A percentile compares a stretch with the other conserved stretches of the same genome.
phyloP scores from a whole-genome alignment of 2,888 invertebrate species.

The Blastobasis adustella region DNA sequence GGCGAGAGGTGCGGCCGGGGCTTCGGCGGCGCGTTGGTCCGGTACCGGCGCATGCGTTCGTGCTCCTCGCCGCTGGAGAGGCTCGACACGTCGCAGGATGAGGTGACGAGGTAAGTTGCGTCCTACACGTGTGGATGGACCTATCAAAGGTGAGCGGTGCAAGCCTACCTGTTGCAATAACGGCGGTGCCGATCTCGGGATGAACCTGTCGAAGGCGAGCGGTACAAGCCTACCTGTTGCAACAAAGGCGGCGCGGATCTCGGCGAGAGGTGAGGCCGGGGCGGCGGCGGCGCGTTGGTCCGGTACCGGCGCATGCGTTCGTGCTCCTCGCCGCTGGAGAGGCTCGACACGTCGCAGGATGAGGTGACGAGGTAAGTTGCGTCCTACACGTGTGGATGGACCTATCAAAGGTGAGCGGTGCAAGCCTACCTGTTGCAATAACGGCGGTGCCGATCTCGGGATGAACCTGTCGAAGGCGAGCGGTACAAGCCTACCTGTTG shows the following conservation, averaged over 20 bases:
- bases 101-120: neutral
- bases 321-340: conserved; percentile 71
- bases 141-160: too few relatives aligned
- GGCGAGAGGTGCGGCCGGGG: conserved; percentile 19
- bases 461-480: too few relatives aligned
- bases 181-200: too few relatives aligned
- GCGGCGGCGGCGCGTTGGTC: conserved; percentile 34
- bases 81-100: neutral
- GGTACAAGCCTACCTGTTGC: conserved; percentile 25
- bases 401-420: too few relatives aligned
- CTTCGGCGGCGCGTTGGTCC: conserved; percentile 23
- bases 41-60: conserved; percentile 5
- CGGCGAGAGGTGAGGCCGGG: conserved; percentile 17
- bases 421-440: too few relatives aligned
- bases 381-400: neutral
- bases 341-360: conserved; percentile 65
- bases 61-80: neutral
- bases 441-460: too few relatives aligned
- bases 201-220: too few relatives aligned
- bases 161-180: too few relatives aligned
- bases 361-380: conserved; percentile 47
- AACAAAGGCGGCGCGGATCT: conserved; percentile 8
- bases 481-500: conserved; percentile 25
- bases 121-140: neutral
- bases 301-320: conserved; percentile 65